A percentile compares a stretch with the other conserved stretches of the same genome.
Conservation (phyloP, 2,113 vertebrate species). For the Nesospiza acunhae region DNA sequence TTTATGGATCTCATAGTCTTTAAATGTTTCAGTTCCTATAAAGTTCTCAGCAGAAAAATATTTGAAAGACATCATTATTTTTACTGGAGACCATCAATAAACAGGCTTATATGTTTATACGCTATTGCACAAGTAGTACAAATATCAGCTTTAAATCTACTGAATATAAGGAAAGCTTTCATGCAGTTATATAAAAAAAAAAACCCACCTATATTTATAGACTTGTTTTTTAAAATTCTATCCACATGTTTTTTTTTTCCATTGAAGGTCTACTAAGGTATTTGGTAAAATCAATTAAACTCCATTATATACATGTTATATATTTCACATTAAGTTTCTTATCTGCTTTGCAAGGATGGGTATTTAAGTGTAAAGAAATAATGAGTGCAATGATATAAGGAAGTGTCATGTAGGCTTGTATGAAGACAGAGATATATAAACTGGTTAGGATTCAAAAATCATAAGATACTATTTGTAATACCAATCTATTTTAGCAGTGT, state of each 20-base stretch:
- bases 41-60: background rate
- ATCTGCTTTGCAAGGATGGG: background rate
- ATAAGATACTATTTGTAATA: background rate
- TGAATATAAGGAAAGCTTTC: background rate
- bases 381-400: background rate
- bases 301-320: background rate
- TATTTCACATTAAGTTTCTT: background rate
- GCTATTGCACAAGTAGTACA: background rate
- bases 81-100: background rate
- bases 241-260: background rate
- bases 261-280: background rate
- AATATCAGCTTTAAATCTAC: background rate
- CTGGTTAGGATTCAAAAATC: background rate
- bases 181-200: background rate
- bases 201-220: background rate
- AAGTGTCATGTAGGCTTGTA: background rate
- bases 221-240: background rate
- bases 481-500: background rate
- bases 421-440: background rate
- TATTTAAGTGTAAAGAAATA: background rate
- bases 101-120: background rate
- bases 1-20: background rate
- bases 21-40: background rate
- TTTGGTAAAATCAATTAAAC: background rate
- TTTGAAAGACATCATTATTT: background rate